A percentile compares a stretch with the other conserved stretches of the same genome.
phyloP scores from a whole-genome alignment of 2,888 invertebrate genomes.

The Idaea straminata region DNA sequence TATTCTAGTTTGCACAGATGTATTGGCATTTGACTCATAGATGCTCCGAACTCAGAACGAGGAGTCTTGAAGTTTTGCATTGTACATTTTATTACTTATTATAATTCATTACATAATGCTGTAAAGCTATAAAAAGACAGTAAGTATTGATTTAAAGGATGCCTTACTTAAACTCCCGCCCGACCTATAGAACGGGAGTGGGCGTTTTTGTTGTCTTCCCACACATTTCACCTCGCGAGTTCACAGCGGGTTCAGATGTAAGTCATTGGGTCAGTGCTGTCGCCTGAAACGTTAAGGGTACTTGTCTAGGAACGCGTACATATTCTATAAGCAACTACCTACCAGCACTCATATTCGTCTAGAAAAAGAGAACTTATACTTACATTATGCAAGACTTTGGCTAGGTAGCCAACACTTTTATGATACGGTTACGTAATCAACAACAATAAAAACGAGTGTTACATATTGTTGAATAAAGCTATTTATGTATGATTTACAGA shows the following conservation, averaged over 20 bases:
- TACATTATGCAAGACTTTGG: neutral
- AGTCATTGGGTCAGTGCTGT: conserved; percentile 45
- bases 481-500: neutral
- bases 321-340: neutral
- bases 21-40: conserved; percentile 20
- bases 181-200: conserved; percentile 36
- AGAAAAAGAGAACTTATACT: neutral
- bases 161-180: conserved; percentile 16
- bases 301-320: conserved; percentile 1
- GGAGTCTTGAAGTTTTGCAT: neutral
- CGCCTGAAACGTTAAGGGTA: conserved; percentile 17
- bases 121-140: conserved; percentile 11
- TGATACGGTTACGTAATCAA: neutral
- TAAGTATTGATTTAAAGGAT: conserved; percentile 36
- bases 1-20: conserved; percentile 37
- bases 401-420: neutral
- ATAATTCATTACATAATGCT: neutral
- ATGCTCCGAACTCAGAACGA: conserved; percentile 4
- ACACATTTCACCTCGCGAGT: conserved; percentile 43
- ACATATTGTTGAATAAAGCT: neutral
- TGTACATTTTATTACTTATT: neutral
- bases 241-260: conserved; percentile 44
- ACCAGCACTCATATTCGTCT: neutral
- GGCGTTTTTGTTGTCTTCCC: conserved; percentile 41
- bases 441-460: neutral